phyloP scores from a whole-genome alignment of 2,797 vertebrate genomes.

The Siniperca undulata region DNA sequence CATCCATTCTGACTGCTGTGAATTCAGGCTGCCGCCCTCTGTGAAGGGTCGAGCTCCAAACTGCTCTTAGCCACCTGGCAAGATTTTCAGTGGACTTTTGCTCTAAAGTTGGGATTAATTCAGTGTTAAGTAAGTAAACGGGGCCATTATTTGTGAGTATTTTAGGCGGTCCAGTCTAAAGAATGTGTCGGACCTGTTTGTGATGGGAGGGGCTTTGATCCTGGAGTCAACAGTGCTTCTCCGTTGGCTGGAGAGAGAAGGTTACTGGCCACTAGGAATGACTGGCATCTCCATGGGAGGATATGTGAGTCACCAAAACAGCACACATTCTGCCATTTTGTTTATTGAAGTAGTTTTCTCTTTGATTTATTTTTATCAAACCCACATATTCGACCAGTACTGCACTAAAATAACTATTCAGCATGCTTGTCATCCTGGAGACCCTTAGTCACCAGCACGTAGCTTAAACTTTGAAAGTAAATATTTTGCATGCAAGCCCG shows the following conservation, averaged over 20 bases:
- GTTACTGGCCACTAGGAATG: constrained; percentile 96
- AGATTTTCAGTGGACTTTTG: background rate
- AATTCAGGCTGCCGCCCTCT: background rate
- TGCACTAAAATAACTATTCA: background rate
- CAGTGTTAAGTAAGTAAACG: background rate
- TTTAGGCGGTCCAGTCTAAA: constrained; percentile 94
- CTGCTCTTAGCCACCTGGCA: background rate
- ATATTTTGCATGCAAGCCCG: background rate
- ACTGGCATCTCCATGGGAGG: constrained; percentile 99
- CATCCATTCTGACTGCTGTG: background rate
- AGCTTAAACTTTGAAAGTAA: constrained; percentile 1
- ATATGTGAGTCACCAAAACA: constrained; percentile 88
- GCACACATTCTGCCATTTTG: background rate
- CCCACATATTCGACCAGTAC: too few relatives aligned
- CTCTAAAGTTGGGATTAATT: background rate
- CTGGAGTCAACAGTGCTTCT: constrained; percentile 94
- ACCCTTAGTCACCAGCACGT: background rate
- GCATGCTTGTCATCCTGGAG: background rate
- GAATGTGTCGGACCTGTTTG: constrained; percentile 98
- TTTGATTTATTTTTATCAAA: background rate
- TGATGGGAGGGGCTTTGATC: constrained; percentile 97
- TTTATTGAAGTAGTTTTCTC: background rate
- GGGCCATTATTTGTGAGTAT: constrained; percentile 48
- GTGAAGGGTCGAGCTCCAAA: background rate
- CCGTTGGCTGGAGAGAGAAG: constrained; percentile 95